Percentiles rank a stretch among this genome's conserved stretches.
These are phyloP conservation scores for Acrocephalus arundinaceus DNA, from an alignment of 2,113 vertebrate species.

Conservation along the genomic window DNA sequence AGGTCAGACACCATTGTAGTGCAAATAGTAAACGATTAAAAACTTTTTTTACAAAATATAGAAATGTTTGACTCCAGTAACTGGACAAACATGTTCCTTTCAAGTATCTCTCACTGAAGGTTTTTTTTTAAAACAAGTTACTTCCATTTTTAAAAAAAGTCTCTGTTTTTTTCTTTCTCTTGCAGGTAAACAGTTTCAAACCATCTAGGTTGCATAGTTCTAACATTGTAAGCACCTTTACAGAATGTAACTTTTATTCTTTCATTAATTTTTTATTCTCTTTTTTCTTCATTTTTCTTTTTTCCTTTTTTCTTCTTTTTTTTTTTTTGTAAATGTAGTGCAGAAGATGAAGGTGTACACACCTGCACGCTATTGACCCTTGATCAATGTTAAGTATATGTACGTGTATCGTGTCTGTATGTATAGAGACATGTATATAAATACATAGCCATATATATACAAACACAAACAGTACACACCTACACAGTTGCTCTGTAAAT, in stretches of 20 bases:
- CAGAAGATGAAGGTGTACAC: constrained; percentile 76
- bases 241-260: constrained; percentile 83
- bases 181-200: constrained; percentile 89
- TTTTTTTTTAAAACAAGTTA: constrained; percentile 80
- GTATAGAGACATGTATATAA: constrained; percentile 21
- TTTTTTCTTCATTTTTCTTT: constrained; percentile 57
- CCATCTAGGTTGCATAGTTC: constrained; percentile 99
- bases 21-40: constrained; percentile 94
- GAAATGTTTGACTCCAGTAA: constrained; percentile 98
- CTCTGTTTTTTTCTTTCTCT: constrained; percentile 76
- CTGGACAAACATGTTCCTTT: constrained; percentile 96
- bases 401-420: constrained; percentile 5
- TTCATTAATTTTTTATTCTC: constrained; percentile 68
- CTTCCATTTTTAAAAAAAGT: constrained; percentile 81
- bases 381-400: constrained; percentile 34
- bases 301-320: background rate
- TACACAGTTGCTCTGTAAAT: constrained; percentile 60
- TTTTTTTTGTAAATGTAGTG: constrained; percentile 68
- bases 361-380: constrained; percentile 66
- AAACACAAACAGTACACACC: constrained; percentile 54
- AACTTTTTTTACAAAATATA: constrained; percentile 85
- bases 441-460: constrained; percentile 19
- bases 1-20: constrained; percentile 92
- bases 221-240: constrained; percentile 89
- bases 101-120: constrained; percentile 95